Base-by-base conservation (phyloP, 2,888 invertebrate genomes). In the Tinea pellionella region DNA sequence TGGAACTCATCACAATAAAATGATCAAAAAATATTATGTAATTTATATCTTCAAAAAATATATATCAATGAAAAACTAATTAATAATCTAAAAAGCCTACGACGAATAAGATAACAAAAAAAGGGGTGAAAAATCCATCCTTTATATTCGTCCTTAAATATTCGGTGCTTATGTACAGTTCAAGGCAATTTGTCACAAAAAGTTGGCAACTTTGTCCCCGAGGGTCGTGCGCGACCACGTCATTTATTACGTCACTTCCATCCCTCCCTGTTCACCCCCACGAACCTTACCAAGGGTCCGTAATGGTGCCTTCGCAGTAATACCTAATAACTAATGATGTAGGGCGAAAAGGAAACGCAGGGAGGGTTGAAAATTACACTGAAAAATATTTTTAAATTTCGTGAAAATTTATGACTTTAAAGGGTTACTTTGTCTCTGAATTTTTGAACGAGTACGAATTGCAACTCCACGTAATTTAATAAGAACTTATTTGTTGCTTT, bases 141-240 rank as follows among this genome's bases (percentile, higher is more conserved):
- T 37, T 6, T 9, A 37, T 37, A 12, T 37, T n/a, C 37, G 37
- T 37, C 37, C 53, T 53, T 32, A 57, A 57, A 57, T 57, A 57
- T 57, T 24, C 57, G 32, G 24, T 55, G 57, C 57, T 57, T 32
- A 16, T 32, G 57, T 32, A 32, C 32, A 57, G 32, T 57, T 32
- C 57, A 47, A 59, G 71, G 80, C 76, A 83, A 85, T 85, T 84
- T 86, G 85, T 84, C 85, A 86, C 80, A 83, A 83, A 85, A 85
- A 85, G 81, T 84, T 80, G 73, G 73, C 75, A 75, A 79, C 77
- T 78, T 75, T 70, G 69, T 75, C 81, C 81, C 81, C 75, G 63
- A 64, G 71, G 74, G 72, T 65, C 15, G 61, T 42, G 16, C 65
- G 63, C 65, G 63, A 61, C 65, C 63, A 66, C 68, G 75, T 81